phyloP scores from a whole-genome alignment of 2,113 vertebrate species.

The Semnornis frantzii region DNA sequence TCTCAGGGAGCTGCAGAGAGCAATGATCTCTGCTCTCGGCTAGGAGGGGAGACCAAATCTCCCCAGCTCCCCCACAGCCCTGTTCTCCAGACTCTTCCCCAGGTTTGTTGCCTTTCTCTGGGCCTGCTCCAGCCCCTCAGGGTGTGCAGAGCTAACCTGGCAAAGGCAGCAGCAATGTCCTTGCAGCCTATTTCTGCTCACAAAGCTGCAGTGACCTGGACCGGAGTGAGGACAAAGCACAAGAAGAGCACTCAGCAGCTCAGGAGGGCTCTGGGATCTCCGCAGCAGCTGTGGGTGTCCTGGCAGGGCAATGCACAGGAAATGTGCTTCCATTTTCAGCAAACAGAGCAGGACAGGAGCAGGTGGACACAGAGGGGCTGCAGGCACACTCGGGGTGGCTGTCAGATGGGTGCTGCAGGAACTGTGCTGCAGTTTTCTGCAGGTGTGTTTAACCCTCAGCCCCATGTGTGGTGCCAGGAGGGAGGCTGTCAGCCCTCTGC shows the following conservation, averaged over 20 bases:
- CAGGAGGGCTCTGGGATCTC: neutral
- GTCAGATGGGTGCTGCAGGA: neutral
- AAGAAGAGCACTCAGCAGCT: neutral
- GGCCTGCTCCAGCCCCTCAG: no score
- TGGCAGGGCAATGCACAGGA: neutral
- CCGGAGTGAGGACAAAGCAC: neutral
- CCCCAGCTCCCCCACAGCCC: no score
- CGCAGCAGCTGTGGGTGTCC: neutral
- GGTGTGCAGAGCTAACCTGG: neutral
- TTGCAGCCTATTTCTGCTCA: neutral
- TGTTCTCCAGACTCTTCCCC: no score
- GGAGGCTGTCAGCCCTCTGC: neutral
- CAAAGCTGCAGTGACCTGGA: neutral
- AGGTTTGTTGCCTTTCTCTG: no score
- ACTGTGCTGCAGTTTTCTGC: neutral
- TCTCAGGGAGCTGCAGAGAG: no score
- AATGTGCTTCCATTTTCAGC: neutral
- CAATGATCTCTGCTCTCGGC: no score
- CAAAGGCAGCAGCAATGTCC: neutral
- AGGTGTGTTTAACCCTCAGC: neutral
- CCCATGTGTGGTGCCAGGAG: neutral
- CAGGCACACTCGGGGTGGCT: neutral
- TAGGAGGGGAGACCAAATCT: no score
- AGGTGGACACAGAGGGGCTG: neutral
- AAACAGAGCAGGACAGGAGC: neutral